Conservation (phyloP, 64 coral and sea anemone genomes). For the Dendrophyllia cribrosa region DNA sequence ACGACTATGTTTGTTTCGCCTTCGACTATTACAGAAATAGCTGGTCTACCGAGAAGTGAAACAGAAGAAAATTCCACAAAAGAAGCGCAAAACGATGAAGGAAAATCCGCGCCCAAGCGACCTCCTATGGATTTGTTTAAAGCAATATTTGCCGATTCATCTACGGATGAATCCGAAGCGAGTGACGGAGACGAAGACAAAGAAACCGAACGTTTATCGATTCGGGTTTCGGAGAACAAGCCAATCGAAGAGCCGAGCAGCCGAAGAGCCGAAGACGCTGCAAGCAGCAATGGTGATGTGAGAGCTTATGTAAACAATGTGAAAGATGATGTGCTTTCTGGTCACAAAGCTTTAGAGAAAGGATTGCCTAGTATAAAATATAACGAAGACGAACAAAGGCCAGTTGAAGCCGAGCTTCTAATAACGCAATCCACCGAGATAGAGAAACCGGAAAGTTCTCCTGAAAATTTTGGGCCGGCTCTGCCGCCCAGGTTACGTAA, state of each 20-base stretch:
- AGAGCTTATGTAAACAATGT: not conserved
- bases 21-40: too few species aligned
- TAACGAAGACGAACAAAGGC: not conserved
- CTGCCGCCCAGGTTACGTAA: slow-evolving; percentile 6
- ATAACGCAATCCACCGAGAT: not conserved
- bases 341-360: not conserved
- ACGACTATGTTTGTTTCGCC: too few species aligned
- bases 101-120: slow-evolving; percentile 39
- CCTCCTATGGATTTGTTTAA: slow-evolving; percentile 98
- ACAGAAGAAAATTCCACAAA: not conserved
- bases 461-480: slow-evolving; percentile 50
- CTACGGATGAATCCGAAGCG: slow-evolving; percentile 73
- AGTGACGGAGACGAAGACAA: slow-evolving; percentile 66
- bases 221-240: not conserved
- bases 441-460: not conserved
- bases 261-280: not conserved
- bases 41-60: not conserved
- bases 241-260: not conserved
- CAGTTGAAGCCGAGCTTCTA: too few species aligned
- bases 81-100: not conserved
- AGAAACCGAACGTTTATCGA: not conserved
- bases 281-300: not conserved
- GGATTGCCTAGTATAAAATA: not conserved
- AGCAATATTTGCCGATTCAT: slow-evolving; percentile 95
- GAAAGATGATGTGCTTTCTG: too few species aligned